Evolutionary conservation across 2,888 invertebrate species (phyloP), one percentile per base, ranked within the genome.

Genomic region (Neocrepidodera transversa): DNA sequence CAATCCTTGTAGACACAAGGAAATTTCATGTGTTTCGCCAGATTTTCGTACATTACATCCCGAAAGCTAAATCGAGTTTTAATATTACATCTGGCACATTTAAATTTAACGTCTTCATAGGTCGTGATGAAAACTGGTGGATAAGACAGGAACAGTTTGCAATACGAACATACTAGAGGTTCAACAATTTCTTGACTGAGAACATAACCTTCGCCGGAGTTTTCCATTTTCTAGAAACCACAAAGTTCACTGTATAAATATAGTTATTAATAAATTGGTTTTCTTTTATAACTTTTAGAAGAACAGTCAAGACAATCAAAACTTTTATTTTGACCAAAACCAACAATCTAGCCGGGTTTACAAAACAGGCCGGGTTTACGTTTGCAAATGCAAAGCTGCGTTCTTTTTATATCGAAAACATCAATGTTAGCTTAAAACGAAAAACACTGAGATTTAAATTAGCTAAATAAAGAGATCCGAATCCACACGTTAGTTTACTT

Each of bases 11-110:
- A 61, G 11, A 59, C 54, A 18, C 65, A 65, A 7, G 65, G 65
- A 40, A 65, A 65, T 13, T 54, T 58, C 63, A 63, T 65, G 45
- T 60, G 42, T 28, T 51, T 63, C 2, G 65, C 65, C 16, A 65
- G 54, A 23, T 61, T 63, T 20, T 65, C 65, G 20, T 63, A 65
- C 52, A 61, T 58, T 2, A 49, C 11, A 23, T 56, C 60, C 16
- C 61, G 53, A 28, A 56, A 48, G 2, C 55, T 55, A 6, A 61
- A 45, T 14, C 58, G 54, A 3, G 63, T 65, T 28, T 60, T 58
- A 30, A 63, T 48, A 30, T 35, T 50, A 38, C 65, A 65, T 35
- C 65, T 65, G 7, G 59, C 65, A 42, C 65, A 65, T 36, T 63
- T 63, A 28, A 55, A 63, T 20, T 50, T 61, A 2, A 30, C 48